These are phyloP conservation scores for Phortica magna DNA, from an alignment of 2,888 invertebrate genomes.

Conservation along the genomic window DNA sequence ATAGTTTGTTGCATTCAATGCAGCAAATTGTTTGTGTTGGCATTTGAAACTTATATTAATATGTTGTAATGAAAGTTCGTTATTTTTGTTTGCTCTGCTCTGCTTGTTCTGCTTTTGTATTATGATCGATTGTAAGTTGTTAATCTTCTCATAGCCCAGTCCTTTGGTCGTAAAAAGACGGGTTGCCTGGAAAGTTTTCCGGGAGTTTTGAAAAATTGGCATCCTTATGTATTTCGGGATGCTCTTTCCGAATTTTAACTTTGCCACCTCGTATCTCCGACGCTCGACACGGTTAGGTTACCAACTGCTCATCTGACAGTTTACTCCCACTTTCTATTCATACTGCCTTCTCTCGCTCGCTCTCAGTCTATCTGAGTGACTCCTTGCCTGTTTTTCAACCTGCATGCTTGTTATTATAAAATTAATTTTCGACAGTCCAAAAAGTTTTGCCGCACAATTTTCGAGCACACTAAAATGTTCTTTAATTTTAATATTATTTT, in stretches of 20 bases:
- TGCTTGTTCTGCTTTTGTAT: background rate
- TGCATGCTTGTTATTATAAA: slow-evolving; percentile 62
- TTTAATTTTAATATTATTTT: background rate
- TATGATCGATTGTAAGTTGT: background rate
- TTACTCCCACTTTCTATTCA: background rate
- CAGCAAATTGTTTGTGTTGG: background rate
- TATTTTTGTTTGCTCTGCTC: background rate
- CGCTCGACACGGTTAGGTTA: too few relatives aligned
- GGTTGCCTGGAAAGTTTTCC: too few relatives aligned
- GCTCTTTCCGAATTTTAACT: too few relatives aligned
- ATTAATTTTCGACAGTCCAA: slow-evolving; percentile 63
- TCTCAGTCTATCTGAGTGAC: background rate
- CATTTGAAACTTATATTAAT: background rate
- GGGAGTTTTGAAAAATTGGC: too few relatives aligned
- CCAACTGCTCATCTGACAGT: background rate
- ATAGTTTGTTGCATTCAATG: background rate
- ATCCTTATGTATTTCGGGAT: too few relatives aligned
- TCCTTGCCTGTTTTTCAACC: slow-evolving; percentile 35
- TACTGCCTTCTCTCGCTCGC: background rate
- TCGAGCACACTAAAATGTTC: slow-evolving; percentile 21
- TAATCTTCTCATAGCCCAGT: background rate
- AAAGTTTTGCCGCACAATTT: slow-evolving; percentile 27
- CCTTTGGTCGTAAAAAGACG: too few relatives aligned
- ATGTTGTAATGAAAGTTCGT: background rate
- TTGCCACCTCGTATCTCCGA: too few relatives aligned